Evolutionary conservation across 2,113 vertebrate genomes (phyloP), one percentile per base, ranked within the genome.

Genomic region (Laticauda laticaudata): DNA sequence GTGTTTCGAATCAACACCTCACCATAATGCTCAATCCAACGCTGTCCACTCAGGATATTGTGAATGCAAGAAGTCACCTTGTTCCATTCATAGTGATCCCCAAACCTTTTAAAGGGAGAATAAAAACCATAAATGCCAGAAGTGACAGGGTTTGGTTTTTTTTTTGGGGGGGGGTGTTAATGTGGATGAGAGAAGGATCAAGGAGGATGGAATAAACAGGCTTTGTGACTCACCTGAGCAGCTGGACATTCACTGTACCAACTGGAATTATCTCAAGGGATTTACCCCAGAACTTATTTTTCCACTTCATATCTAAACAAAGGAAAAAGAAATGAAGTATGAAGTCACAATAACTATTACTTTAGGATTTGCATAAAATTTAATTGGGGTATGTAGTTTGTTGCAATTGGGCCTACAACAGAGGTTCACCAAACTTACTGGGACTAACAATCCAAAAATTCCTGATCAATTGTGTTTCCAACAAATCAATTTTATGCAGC

Each of bases 211-310:
- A 29, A 89, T 23, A 12, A 51, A 5, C 3, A 10, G 89, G 54
- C 21, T 12, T 6, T 24, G 64, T 48, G 3, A 88, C 98, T 97
- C 95, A 99, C 99, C 95, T 98, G 87, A 98, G 98, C 91, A 99
- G 96, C 3, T 96, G 93, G 53, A 99, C 98, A 0, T 99, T 98
- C 93, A 99, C 98, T 6, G 96, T 97, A 87, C 98, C 98, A 89
- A 98, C 90, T 0, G 99, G 99, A 92, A 99, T 97, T 0, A 99
- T 98, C 97, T 99, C 99, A 91, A 99, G 91, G 0, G 99, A 99
- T 91, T 99, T 99, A 20, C 99, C 99, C 99, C 99, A 99, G 94
- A 99, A 99, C 95, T 99, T 99, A 97, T 99, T 97, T 96, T 99
- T 99, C 99, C 99, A 99, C 92, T 98, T 98, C 97, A 99, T 99